phyloP scores from a whole-genome alignment of 2,888 invertebrate genomes.

The Mystacides longicornis region DNA sequence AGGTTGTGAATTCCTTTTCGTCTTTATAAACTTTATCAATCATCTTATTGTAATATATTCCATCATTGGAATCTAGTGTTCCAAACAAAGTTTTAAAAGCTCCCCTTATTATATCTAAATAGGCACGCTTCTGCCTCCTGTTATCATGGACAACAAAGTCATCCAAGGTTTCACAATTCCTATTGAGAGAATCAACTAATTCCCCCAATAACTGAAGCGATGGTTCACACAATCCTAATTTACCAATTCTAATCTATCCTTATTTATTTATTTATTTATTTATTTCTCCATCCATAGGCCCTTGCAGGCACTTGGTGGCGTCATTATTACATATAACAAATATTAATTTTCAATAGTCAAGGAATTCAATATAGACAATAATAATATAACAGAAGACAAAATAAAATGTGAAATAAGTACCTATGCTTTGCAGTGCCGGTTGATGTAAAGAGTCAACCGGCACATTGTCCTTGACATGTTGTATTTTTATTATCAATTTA shows the following conservation, averaged over 20 bases:
- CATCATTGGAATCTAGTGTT: slow-evolving; percentile 14
- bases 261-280: background rate
- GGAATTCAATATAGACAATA: no score
- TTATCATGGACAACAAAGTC: background rate
- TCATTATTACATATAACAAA: no score
- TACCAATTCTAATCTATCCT: background rate
- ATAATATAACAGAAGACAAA: no score
- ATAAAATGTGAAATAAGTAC: no score
- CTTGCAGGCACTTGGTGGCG: no score
- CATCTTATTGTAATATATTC: slow-evolving; percentile 20
- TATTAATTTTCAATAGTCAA: no score
- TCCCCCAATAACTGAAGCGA: background rate
- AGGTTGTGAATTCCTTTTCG: slow-evolving; percentile 16
- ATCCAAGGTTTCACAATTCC: background rate
- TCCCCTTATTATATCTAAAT: slow-evolving; percentile 1
- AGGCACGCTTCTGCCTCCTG: background rate
- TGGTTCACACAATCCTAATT: background rate
- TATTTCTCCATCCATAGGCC: no score
- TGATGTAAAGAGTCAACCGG: no score
- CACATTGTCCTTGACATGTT: no score
- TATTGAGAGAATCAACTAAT: background rate
- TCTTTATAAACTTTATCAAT: slow-evolving; percentile 22
- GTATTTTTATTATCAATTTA: no score
- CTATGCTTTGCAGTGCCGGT: no score
- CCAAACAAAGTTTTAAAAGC: slow-evolving; percentile 11